phyloP scores from a whole-genome alignment of 1,140 invertebrate genomes.

The Trinorchestia longiramus region DNA sequence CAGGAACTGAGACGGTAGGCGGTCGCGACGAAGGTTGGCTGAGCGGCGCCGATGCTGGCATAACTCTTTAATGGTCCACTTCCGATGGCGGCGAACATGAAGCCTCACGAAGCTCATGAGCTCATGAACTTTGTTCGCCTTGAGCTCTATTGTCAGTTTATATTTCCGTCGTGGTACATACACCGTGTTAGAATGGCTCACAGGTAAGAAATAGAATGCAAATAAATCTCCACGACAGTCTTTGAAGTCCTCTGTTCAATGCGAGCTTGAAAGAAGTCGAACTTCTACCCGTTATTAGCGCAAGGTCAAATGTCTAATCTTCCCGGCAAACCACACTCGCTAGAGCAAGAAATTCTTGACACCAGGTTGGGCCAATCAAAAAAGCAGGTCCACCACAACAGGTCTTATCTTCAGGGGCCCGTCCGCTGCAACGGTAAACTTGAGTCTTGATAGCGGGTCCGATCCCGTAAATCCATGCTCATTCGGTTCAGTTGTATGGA shows the following conservation, averaged over 20 bases:
- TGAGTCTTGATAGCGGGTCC: background rate
- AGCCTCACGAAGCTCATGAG: background rate
- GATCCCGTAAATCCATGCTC: background rate
- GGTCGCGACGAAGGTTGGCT: constrained; percentile 8
- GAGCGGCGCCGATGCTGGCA: background rate
- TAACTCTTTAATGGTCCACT: constrained; percentile 8
- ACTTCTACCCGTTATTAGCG: background rate
- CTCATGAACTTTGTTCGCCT: background rate
- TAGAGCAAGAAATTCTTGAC: background rate
- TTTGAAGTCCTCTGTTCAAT: background rate
- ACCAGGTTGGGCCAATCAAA: background rate
- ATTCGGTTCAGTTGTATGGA: background rate
- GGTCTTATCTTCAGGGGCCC: background rate
- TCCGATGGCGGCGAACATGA: background rate
- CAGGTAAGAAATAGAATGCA: background rate
- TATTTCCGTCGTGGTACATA: background rate
- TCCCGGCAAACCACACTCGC: background rate
- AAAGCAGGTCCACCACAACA: background rate
- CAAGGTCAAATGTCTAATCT: background rate
- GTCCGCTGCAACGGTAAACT: background rate
- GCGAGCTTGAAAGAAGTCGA: background rate
- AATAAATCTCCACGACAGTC: background rate
- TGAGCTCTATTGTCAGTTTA: background rate
- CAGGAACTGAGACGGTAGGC: constrained; percentile 21
- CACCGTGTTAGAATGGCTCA: background rate